A percentile compares a stretch with the other conserved stretches of the same genome.
Evolutionary conservation across 2,113 vertebrate genomes (phyloP).

Genomic region (Sclerurus mexicanus): DNA sequence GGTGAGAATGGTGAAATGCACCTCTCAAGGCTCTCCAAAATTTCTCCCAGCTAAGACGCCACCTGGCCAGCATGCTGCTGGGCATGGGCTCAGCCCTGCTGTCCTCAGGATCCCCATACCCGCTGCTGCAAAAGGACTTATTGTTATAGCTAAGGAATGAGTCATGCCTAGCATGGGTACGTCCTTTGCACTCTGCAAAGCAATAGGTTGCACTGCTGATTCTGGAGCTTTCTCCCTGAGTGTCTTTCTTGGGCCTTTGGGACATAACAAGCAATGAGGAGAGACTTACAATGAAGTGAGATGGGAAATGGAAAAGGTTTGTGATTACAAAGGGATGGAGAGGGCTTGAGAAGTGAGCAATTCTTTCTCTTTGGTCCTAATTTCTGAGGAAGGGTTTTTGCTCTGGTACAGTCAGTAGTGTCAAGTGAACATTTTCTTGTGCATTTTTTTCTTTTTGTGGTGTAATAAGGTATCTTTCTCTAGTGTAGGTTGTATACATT

Average conservation of each 20-base stretch:
- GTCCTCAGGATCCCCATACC: neutral
- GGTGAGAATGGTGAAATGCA: neutral
- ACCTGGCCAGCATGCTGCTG: neutral
- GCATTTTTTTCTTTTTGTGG: neutral
- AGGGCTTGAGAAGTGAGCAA: rapidly evolving
- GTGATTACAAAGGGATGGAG: rapidly evolving
- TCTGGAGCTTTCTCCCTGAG: neutral
- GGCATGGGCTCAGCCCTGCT: rapidly evolving
- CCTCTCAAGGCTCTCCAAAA: neutral
- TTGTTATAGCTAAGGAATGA: neutral
- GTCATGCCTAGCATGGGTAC: rapidly evolving
- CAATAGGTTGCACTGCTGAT: neutral
- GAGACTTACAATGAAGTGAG: neutral
- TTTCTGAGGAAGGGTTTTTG: neutral
- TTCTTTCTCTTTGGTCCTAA: neutral
- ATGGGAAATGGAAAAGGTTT: neutral
- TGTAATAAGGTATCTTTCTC: neutral
- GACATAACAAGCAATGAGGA: neutral
- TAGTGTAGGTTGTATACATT: neutral
- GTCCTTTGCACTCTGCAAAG: neutral
- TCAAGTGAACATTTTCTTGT: neutral
- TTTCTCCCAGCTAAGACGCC: neutral
- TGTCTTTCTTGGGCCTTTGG: neutral
- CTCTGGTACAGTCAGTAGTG: neutral
- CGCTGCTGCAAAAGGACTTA: neutral